Base-by-base conservation (phyloP, 2,113 vertebrate genomes). In the Leptocoma aspasia region DNA sequence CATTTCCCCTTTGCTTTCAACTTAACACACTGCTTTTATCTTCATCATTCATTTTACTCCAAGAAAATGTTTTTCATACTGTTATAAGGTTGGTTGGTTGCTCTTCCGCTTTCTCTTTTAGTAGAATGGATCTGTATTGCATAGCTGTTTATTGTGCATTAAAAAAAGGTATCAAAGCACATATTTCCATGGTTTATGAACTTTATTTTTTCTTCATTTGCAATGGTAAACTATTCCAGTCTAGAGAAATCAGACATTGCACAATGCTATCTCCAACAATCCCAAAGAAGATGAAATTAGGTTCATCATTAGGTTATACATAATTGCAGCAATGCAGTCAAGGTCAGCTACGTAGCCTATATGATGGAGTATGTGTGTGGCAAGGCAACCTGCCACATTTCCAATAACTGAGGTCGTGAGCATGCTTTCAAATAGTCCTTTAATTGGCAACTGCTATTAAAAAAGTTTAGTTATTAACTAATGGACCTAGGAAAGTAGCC, bases 391-490 rank as follows among this genome's bases (percentile, higher is more conserved):
- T 53, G 24, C 28, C 53, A 37, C 49, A 47, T 94, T 96, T 96
- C 45, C 76, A 76, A 21, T 94, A 97, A 75, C 85, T 79, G 57
- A 92, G 57, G 42, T 91, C 35, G 70, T 63, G 37, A 66, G 72
- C 28, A 37, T 93, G 57, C 50, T 95, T 95, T 96, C 77, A 92
- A 76, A 83, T 92, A 89, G 88, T 92, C 42, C 76, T 92, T 89
- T 95, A 93, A 85, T 92, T 27, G 83, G 28, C 54, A 70, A 21
- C 21, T 94, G 54, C 84, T 94, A 80, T 93, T 95, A 30, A 90
- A 96, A 92, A 84, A 68, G 8, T 23, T 52, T 45, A 61, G 24
- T 73, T 95, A 69, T 80, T 95, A 91, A 68, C 21, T 90, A 90
- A 49, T 31, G 44, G 28, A 78, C 17, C 59, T 88, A 26, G 20